phyloP scores from a whole-genome alignment of 1,140 invertebrate species.

The Ericerus pela region DNA sequence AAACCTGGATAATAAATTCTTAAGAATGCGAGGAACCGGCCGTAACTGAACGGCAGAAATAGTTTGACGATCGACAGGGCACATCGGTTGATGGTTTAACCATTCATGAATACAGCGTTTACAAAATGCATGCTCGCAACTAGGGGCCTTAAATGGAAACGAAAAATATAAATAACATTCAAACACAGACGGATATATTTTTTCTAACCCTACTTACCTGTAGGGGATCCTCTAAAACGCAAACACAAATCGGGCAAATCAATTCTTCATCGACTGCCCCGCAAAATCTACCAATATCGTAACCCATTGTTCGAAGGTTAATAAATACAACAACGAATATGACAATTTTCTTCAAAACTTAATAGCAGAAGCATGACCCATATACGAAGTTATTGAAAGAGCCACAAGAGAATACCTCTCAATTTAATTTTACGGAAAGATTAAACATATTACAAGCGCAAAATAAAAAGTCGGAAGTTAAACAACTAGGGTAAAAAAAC shows the following conservation, averaged over 20 bases:
- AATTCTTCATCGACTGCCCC: slow-evolving; percentile 84
- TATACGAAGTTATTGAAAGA: too few species aligned
- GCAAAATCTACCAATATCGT: slow-evolving; percentile 73
- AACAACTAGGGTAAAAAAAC: too few species aligned
- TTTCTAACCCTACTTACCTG: slow-evolving; percentile 55
- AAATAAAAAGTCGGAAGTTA: too few species aligned
- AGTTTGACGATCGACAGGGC: slow-evolving; percentile 79
- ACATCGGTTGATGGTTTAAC: slow-evolving; percentile 80
- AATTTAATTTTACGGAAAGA: too few species aligned
- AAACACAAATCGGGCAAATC: slow-evolving; percentile 80
- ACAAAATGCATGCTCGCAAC: slow-evolving; percentile 93
- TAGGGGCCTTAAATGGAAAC: slow-evolving; percentile 56
- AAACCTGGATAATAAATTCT: slow-evolving; percentile 71
- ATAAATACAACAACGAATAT: too few species aligned
- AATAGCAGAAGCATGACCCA: too few species aligned
- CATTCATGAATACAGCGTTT: slow-evolving; percentile 84
- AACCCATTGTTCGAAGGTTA: slow-evolving; percentile 62
- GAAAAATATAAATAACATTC: slow-evolving; percentile 1
- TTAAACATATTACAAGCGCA: too few species aligned
- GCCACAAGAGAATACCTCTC: too few species aligned
- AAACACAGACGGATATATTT: not conserved
- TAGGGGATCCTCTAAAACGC: slow-evolving; percentile 74
- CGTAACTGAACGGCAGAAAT: slow-evolving; percentile 73
- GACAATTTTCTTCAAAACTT: too few species aligned
- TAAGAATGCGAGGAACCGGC: slow-evolving; percentile 77